phyloP scores from a whole-genome alignment of 2,113 vertebrate genomes.

The Pongo abelii region DNA sequence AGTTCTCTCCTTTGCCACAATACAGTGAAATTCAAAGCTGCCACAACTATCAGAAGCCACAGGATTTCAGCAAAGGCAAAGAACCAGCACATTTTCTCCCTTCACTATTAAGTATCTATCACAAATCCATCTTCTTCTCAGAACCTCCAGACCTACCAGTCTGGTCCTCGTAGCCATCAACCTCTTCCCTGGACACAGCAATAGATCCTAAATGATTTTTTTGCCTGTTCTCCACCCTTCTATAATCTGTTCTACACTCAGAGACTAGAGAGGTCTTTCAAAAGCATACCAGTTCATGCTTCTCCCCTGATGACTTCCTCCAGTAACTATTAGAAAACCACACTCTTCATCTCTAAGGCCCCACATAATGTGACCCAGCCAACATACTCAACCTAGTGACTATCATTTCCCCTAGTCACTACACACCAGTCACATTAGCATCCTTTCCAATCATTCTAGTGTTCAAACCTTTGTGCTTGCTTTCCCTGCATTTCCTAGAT shows the following conservation, averaged over 20 bases:
- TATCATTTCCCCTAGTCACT: background rate
- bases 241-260: background rate
- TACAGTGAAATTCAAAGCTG: background rate
- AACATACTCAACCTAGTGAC: background rate
- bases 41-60: background rate
- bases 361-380: background rate
- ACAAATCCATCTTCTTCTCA: background rate
- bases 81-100: background rate
- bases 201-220: background rate
- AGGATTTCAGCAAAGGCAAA: background rate
- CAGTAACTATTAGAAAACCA: background rate
- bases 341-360: background rate
- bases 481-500: background rate
- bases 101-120: background rate
- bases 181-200: background rate
- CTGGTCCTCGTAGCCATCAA: background rate
- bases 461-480: background rate
- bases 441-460: background rate
- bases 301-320: background rate
- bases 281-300: background rate
- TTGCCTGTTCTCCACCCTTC: background rate
- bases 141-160: background rate
- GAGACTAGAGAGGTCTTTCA: background rate
- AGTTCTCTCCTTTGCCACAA: conserved; percentile 3
- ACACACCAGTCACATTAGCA: background rate